A percentile compares a stretch with the other conserved stretches of the same genome.
Evolutionary conservation across 2,888 invertebrate species (phyloP).

Genomic region (Rhaphigaster nebulosa): DNA sequence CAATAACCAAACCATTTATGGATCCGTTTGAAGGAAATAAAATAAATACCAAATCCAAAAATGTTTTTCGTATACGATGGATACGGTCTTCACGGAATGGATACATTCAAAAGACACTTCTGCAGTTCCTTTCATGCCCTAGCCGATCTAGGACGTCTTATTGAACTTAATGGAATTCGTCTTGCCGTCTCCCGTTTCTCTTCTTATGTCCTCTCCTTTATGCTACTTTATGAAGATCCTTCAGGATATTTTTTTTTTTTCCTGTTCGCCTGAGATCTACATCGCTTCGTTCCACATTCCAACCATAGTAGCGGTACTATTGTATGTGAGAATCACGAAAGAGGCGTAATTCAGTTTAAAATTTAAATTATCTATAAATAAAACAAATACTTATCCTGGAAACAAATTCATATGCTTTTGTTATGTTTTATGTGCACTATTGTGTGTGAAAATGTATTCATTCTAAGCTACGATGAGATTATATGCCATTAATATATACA

Average conservation of each 20-base stretch:
- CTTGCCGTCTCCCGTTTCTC: neutral
- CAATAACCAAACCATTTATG: no score
- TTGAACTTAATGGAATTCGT: conserved; percentile 43
- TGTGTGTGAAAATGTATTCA: neutral
- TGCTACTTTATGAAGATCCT: neutral
- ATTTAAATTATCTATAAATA: neutral
- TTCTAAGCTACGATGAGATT: no score
- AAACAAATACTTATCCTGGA: no score
- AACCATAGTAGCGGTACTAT: neutral
- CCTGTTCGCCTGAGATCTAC: neutral
- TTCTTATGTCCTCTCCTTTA: conserved; percentile 13
- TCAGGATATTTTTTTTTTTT: neutral
- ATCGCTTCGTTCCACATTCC: conserved; percentile 9
- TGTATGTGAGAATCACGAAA: neutral
- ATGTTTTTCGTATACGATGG: neutral
- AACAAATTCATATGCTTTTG: neutral
- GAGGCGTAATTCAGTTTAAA: neutral
- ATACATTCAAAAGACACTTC: neutral
- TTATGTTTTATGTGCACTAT: neutral
- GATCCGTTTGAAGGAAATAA: neutral
- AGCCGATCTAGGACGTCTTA: conserved; percentile 20
- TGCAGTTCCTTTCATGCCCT: neutral
- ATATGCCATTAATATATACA: no score
- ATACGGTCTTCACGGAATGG: neutral
- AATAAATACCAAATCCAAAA: neutral